Evolutionary conservation across 2,888 invertebrate species (phyloP).

Genomic region (Aleiodes alternator): DNA sequence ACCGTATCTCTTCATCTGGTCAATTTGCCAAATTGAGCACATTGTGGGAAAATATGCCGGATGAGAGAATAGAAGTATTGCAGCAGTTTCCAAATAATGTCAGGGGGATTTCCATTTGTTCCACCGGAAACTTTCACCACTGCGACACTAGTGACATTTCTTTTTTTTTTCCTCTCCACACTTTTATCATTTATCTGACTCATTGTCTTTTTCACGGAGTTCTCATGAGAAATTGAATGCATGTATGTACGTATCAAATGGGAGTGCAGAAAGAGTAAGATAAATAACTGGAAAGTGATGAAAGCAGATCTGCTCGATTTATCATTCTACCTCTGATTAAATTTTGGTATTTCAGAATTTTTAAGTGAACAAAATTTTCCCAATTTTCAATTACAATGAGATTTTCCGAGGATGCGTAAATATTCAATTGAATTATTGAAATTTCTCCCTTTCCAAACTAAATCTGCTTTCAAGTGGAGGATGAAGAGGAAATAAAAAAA

Average conservation of each 20-base stretch:
- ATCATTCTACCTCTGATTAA: too few relatives aligned
- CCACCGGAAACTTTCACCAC: constrained; percentile 42
- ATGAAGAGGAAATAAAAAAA: too few relatives aligned
- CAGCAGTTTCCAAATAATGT: constrained; percentile 27
- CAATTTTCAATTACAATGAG: too few relatives aligned
- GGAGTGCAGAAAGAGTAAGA: constrained; percentile 15
- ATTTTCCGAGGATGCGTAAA: too few relatives aligned
- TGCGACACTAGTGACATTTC: constrained; percentile 6
- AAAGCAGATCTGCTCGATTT: neutral
- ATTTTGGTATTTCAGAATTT: too few relatives aligned
- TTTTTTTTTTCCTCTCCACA: neutral
- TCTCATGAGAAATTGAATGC: constrained; percentile 33
- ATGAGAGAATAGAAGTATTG: neutral
- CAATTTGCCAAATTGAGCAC: constrained; percentile 47
- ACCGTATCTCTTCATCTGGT: constrained; percentile 31
- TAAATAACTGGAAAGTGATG: constrained; percentile 3
- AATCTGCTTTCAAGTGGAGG: too few relatives aligned
- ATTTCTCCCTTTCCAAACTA: too few relatives aligned
- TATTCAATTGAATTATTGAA: too few relatives aligned
- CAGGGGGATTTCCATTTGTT: constrained; percentile 38
- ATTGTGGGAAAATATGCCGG: constrained; percentile 42
- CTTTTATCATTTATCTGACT: neutral
- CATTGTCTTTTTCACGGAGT: constrained; percentile 22
- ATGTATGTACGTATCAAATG: constrained; percentile 27
- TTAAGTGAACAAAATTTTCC: too few relatives aligned